A percentile compares a stretch with the other conserved stretches of the same genome.
Evolutionary conservation across 2,797 vertebrate species (phyloP).

Genomic region (Pyrocephalus nanus): DNA sequence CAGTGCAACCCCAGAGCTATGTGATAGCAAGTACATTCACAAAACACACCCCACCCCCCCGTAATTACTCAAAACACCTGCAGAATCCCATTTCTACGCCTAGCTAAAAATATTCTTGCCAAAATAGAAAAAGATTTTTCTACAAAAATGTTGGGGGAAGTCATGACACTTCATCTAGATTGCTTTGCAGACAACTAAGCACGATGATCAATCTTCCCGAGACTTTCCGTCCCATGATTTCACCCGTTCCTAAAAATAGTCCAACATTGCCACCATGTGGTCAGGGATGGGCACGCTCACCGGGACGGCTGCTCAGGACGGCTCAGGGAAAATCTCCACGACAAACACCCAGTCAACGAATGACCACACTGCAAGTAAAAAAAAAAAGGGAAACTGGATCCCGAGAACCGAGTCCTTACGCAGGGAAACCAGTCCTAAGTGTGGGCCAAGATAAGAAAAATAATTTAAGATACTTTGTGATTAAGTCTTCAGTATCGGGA

Average conservation of each 20-base stretch:
- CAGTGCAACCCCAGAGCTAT: not conserved
- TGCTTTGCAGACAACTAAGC: not conserved
- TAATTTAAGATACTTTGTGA: not conserved
- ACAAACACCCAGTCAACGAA: not conserved
- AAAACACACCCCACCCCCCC: not conserved
- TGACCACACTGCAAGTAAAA: not conserved
- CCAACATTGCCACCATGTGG: slow-evolving; percentile 73
- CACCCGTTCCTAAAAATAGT: not conserved
- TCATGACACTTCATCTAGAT: not conserved
- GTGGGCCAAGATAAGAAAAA: not conserved
- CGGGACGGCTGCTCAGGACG: not conserved
- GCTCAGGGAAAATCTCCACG: not conserved
- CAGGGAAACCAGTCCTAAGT: not conserved
- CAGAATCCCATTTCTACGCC: not conserved
- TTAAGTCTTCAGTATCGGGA: not conserved
- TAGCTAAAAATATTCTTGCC: slow-evolving; percentile 59
- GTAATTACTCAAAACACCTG: not conserved
- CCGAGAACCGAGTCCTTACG: not conserved
- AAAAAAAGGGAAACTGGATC: not conserved
- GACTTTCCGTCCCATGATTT: too few species aligned
- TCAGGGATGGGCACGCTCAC: not conserved
- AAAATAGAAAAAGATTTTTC: slow-evolving; percentile 65
- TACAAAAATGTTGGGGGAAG: slow-evolving; percentile 35
- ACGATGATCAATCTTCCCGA: not conserved
- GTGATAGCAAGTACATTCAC: not conserved